These are phyloP conservation scores for Philereme vetulata DNA, from an alignment of 2,888 invertebrate genomes.

Conservation along the genomic window DNA sequence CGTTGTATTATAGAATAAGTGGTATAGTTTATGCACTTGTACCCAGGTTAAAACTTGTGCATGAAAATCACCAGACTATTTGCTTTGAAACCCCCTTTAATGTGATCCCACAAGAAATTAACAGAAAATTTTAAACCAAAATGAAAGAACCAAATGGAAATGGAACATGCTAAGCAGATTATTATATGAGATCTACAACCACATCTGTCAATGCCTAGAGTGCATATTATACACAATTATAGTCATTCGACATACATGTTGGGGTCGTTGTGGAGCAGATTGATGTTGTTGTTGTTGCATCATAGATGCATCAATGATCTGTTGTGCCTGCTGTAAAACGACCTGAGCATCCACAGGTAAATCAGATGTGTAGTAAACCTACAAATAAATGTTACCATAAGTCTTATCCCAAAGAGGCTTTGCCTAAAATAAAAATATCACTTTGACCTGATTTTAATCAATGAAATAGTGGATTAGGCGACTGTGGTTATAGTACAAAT, in stretches of 20 bases:
- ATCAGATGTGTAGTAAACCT: conserved; percentile 84
- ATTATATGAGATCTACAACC: conserved; percentile 48
- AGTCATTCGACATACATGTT: conserved; percentile 79
- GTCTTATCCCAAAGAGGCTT: conserved; percentile 25
- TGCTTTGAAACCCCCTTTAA: conserved; percentile 2
- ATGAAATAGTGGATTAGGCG: not conserved
- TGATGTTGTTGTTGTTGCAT: conserved; percentile 68
- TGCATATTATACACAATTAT: conserved; percentile 57
- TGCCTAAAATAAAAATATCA: conserved; percentile 1
- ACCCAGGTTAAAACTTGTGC: conserved; percentile 7
- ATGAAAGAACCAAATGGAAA: conserved; percentile 47
- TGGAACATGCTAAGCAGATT: conserved; percentile 67
- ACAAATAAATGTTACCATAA: conserved; percentile 70
- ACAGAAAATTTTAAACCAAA: conserved; percentile 33
- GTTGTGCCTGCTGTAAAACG: conserved; percentile 82
- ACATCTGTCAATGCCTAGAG: conserved; percentile 49
- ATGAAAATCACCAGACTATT: conserved; percentile 4
- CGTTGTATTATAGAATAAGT: conserved; percentile 2
- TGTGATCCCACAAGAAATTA: conserved; percentile 6
- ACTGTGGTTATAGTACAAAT: not conserved
- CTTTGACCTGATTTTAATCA: not conserved
- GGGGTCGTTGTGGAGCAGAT: conserved; percentile 75
- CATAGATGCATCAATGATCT: conserved; percentile 82
- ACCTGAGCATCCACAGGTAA: conserved; percentile 82
- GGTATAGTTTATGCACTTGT: conserved; percentile 1